Evolutionary conservation across 2,113 vertebrate species (phyloP).

Genomic region (Pedetes capensis): DNA sequence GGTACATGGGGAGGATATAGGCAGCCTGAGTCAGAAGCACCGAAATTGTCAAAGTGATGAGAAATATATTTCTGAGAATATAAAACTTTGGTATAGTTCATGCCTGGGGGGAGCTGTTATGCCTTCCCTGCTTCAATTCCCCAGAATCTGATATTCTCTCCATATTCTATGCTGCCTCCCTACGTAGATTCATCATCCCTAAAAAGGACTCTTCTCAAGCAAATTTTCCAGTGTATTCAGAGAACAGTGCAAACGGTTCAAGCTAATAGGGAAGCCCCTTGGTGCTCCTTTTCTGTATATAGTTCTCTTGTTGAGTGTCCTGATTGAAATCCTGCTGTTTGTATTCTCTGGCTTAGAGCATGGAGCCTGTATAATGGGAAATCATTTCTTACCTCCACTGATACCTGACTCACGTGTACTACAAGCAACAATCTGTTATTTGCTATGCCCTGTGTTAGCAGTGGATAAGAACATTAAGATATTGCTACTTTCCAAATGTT

Average conservation of each 20-base stretch:
- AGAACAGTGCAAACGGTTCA: neutral
- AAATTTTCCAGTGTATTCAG: neutral
- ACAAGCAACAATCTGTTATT: neutral
- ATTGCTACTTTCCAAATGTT: neutral
- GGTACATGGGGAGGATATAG: neutral
- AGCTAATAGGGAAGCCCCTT: neutral
- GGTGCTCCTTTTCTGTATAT: neutral
- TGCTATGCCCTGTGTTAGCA: neutral
- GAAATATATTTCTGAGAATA: neutral
- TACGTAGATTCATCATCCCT: neutral
- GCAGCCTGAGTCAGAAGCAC: neutral
- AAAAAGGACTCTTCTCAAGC: neutral
- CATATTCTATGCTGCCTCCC: neutral
- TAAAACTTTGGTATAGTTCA: neutral
- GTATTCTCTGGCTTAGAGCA: neutral
- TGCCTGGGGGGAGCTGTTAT: neutral
- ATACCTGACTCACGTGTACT: neutral
- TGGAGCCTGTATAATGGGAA: neutral
- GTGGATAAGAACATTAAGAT: neutral
- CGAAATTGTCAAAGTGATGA: neutral
- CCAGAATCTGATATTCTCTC: neutral
- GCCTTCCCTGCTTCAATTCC: neutral
- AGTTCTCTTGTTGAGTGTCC: neutral
- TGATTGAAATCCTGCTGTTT: neutral
- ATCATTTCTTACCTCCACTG: neutral